Evolutionary conservation across 2,113 vertebrate genomes (phyloP).

Genomic region (Chrysochloris asiatica): DNA sequence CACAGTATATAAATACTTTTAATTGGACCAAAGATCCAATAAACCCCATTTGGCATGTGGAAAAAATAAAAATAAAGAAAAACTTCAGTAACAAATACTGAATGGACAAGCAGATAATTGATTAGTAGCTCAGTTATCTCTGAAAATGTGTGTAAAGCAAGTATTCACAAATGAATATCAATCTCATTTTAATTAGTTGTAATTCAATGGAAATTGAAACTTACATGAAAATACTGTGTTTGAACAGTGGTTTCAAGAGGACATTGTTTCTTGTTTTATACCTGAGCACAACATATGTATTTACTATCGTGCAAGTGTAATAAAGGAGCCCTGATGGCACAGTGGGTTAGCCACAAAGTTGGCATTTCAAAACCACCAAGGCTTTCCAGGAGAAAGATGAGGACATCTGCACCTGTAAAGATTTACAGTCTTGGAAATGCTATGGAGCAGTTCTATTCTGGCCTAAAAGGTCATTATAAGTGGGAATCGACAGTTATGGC

Average conservation of each 20-base stretch:
- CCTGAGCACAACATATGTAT: background rate
- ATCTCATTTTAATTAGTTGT: background rate
- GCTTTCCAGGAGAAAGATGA: no score
- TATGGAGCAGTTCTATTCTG: no score
- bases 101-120: constrained; percentile 11
- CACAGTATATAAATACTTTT: background rate
- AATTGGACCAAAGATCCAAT: background rate
- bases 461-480: no score
- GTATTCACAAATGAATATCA: background rate
- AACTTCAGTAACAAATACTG: constrained; percentile 45
- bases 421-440: no score
- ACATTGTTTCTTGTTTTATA: background rate
- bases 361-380: no score
- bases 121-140: background rate
- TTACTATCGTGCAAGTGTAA: background rate
- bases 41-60: constrained; percentile 7
- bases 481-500: no score
- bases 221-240: background rate
- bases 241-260: background rate
- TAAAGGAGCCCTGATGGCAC: no score
- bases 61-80: constrained; percentile 54
- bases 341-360: no score
- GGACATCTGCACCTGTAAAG: no score
- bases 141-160: background rate
- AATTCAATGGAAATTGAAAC: background rate